phyloP scores from a whole-genome alignment of 2,888 invertebrate species.

The Cosmopolites sordidus region DNA sequence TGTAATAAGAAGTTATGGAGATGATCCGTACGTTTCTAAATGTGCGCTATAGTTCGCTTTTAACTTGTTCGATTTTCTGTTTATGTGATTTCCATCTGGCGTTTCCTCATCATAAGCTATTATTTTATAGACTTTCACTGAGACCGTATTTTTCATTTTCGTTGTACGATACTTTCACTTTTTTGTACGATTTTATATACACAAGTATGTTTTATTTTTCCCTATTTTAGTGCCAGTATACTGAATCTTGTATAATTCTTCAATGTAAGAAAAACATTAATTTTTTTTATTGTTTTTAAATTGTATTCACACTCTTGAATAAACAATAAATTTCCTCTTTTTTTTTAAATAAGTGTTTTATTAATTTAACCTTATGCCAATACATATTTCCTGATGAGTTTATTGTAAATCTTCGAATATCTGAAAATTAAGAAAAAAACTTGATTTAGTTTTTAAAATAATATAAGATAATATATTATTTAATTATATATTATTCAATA shows the following conservation, averaged over 20 bases:
- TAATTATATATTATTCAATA: too few relatives aligned
- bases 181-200: neutral
- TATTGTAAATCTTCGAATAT: conserved; percentile 7
- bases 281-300: neutral
- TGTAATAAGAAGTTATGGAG: too few relatives aligned
- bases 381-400: conserved; percentile 6
- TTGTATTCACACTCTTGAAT: neutral
- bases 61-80: neutral
- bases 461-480: too few relatives aligned
- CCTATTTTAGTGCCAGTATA: conserved; percentile 29
- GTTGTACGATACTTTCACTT: neutral
- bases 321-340: neutral
- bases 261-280: neutral
- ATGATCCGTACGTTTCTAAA: too few relatives aligned
- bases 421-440: conserved; percentile 11
- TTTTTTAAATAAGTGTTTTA: neutral
- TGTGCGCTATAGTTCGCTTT: too few relatives aligned
- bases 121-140: neutral
- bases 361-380: neutral
- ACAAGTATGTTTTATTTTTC: neutral
- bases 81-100: neutral
- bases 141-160: neutral
- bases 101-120: neutral
- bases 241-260: neutral
- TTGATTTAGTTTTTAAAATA: neutral